Base-by-base conservation (phyloP, 2,113 vertebrate genomes). In the Maccullochella peelii region DNA sequence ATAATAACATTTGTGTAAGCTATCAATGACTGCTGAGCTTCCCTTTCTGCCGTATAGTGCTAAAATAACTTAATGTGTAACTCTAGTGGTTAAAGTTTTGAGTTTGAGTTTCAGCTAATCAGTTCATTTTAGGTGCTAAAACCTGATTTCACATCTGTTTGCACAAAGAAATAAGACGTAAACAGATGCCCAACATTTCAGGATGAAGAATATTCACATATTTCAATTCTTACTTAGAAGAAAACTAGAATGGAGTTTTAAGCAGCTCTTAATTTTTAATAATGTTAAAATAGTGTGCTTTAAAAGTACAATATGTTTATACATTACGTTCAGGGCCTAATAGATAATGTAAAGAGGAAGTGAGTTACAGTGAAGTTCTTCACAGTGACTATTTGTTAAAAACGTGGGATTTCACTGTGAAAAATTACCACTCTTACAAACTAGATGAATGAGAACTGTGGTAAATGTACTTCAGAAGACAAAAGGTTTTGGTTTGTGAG, bases 281-380 rank as follows among this genome's bases (percentile, higher is more conserved):
- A 5, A 1, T 20, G 49, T 50, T 52, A 21, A 42, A 4, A 5
- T 16, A 10, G 21, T 20, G 55, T 50, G 40, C 49, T 57, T 38
- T 25, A 3, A 61, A 36, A 40, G 52, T 80, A 55, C 8, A 14
- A 7, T 58, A 20, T 55, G 33, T 71, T 72, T 8, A 36, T 25
- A 54, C 18, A 0, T 61, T 55, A 12, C 15, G 4, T 44, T 27
- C 38, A 66, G 10, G 27, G 27, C 1, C 47, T 27, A 78, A 58
- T 54, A 12, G 59, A 61, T 81, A 40, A 62, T 6, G n/a, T 72
- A 23, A 73, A 75, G 77, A 91, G 91, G 86, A 91, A 92, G 82
- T 77, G 73, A 82, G 62, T 66, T 44, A n/a, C 21, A 49, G 50
- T 52, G 40, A 47, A 38, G 50, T 23, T 75, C 61, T 69, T 59